Percentiles rank a stretch among this genome's conserved stretches.
phyloP scores from a whole-genome alignment of 2,113 vertebrate genomes.

The Festucalex cinctus region DNA sequence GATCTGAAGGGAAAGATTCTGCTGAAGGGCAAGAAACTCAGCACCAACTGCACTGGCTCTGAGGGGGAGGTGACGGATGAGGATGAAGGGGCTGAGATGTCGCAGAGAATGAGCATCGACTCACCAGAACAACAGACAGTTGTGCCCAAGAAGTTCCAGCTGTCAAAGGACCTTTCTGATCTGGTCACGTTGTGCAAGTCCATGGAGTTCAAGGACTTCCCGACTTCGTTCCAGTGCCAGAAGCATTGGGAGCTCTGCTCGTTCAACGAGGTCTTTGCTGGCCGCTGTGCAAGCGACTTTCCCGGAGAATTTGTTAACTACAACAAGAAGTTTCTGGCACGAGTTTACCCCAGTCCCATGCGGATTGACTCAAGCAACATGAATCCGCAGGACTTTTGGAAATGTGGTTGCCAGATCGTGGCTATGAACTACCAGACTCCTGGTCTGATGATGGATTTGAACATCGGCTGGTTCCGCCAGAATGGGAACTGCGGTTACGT shows the following conservation, averaged over 20 bases:
- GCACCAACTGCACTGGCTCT: slow-evolving; percentile 77
- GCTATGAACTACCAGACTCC: slow-evolving; percentile 98
- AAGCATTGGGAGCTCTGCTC: slow-evolving; percentile 98
- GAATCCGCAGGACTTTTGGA: slow-evolving; percentile 99
- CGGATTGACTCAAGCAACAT: slow-evolving; percentile 98
- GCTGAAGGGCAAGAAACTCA: slow-evolving; percentile 91
- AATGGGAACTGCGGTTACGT: slow-evolving; percentile 97
- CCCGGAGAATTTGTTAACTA: slow-evolving; percentile 98
- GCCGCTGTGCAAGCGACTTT: slow-evolving; percentile 86
- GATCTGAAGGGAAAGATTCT: slow-evolving; percentile 88
- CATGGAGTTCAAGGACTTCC: slow-evolving; percentile 92
- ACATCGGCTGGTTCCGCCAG: slow-evolving; percentile 96
- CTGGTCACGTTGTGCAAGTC: slow-evolving; percentile 94
- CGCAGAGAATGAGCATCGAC: slow-evolving; percentile 83
- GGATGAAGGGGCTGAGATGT: slow-evolving; percentile 96
- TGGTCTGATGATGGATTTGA: slow-evolving; percentile 97
- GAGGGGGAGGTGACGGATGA: slow-evolving; percentile 97
- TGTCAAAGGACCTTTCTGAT: slow-evolving; percentile 93
- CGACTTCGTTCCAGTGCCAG: slow-evolving; percentile 88
- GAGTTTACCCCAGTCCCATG: slow-evolving; percentile 96
- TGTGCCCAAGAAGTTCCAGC: slow-evolving; percentile 82
- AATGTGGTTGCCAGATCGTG: slow-evolving; percentile 96
- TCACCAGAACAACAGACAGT: slow-evolving; percentile 75
- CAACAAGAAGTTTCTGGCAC: slow-evolving; percentile 91
- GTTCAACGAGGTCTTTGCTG: slow-evolving; percentile 94